Evolutionary conservation across 2,797 vertebrate genomes (phyloP), one percentile per base, ranked within the genome.

Genomic region (Arctocebus calabarensis): DNA sequence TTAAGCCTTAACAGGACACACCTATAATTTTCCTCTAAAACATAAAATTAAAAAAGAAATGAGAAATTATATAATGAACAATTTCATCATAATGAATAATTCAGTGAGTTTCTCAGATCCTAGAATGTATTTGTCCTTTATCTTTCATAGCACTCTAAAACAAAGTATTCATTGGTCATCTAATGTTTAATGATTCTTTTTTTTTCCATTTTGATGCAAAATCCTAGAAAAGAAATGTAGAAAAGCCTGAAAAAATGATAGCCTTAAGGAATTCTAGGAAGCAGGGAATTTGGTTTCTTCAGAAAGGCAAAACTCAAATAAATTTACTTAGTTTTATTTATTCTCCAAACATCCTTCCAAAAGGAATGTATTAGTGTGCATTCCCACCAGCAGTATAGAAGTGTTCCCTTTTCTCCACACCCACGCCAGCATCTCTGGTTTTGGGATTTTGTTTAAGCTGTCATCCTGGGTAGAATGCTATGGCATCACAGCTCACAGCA

Each of bases 51-150:
- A 94, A 93, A 92, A 20, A 37, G 27, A 92, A 3, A 83, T 90
- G 23, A 94, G 12, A 94, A 97, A 97, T 95, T 91, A 98, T 92
- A 97, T 81, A 94, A 83, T 96, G 77, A 97, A 61, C 32, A 92
- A 81, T 85, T 57, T 16, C 97, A 97, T 97, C 91, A 96, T 81
- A 94, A 83, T 96, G 77, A 97, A 61, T 29, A 92, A 81, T 84
- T 57, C 27, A 71, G 73, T 45, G 16, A 90, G 14, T 96, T 89
- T 71, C 2, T 90, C 22, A 96, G 78, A 97, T 84, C 43, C 55
- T 73, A 95, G 45, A 88, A 81, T 13, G 91, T 96, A 62, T 32
- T 92, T 97, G 20, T 57, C 91, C 52, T 97, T 87, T 73, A 78
- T 79, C 13, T 93, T 94, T 94, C n/a, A 45, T 52, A 94, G 92